phyloP scores from a whole-genome alignment of 2,113 vertebrate genomes.

The Gobiocypris rarus region DNA sequence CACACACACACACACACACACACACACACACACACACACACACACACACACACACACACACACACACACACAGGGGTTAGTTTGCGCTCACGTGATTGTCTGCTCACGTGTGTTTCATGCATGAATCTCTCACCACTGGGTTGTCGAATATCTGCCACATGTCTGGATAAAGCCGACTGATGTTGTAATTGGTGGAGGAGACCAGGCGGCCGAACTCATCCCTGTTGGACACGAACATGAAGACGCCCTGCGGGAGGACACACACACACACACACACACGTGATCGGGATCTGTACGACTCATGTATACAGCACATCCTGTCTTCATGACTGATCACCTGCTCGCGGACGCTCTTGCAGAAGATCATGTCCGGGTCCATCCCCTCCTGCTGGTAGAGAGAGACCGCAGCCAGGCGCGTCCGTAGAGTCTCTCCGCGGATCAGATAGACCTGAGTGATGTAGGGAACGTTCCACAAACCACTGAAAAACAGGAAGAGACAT shows the following conservation, averaged over 20 bases:
- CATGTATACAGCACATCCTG: too few relatives aligned
- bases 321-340: slow-evolving; percentile 61
- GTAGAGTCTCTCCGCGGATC: slow-evolving; percentile 71
- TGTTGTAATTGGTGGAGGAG: slow-evolving; percentile 74
- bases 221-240: slow-evolving; percentile 80
- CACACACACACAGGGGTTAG: too few relatives aligned
- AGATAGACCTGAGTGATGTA: slow-evolving; percentile 79
- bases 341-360: slow-evolving; percentile 77
- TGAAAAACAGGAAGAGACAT: slow-evolving; percentile 45
- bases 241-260: slow-evolving; percentile 73
- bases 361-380: slow-evolving; percentile 79
- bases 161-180: slow-evolving; percentile 75
- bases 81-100: not conserved
- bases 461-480: slow-evolving; percentile 82
- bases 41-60: slow-evolving; percentile 46
- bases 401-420: slow-evolving; percentile 65
- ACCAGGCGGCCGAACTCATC: slow-evolving; percentile 80
- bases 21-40: slow-evolving; percentile 39
- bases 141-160: slow-evolving; percentile 85
- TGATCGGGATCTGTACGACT: not conserved
- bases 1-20: slow-evolving; percentile 30
- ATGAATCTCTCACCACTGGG: slow-evolving; percentile 68
- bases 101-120: not conserved
- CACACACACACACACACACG: slow-evolving; percentile 26
- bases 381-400: slow-evolving; percentile 71